Conservation (phyloP, 2,797 vertebrate genomes). For the Mus caroli region DNA sequence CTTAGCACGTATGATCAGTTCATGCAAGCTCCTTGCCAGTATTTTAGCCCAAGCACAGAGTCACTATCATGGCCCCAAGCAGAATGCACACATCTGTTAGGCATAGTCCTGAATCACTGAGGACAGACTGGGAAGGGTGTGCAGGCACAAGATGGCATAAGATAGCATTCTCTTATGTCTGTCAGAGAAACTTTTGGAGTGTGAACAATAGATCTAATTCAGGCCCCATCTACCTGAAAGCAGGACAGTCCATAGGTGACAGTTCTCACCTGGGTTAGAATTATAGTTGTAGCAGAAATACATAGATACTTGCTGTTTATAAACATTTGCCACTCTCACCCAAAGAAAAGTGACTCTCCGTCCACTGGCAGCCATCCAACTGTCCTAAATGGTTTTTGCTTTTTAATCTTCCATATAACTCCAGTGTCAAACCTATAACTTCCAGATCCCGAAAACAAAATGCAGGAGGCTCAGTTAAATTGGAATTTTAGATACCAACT, state of each 20-base stretch:
- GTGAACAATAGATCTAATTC: rapidly evolving
- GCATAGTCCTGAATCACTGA: background rate
- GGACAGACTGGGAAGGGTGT: background rate
- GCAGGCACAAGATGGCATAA: background rate
- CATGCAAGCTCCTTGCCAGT: background rate
- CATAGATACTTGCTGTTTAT: background rate
- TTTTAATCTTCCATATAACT: background rate
- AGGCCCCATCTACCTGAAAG: background rate
- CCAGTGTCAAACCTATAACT: background rate
- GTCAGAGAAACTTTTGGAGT: background rate
- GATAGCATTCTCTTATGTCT: background rate
- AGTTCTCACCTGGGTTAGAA: background rate
- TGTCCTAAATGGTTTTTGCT: background rate
- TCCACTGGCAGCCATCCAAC: background rate
- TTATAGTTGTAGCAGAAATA: background rate
- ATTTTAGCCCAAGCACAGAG: background rate
- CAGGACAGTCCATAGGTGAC: background rate
- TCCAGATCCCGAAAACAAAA: background rate
- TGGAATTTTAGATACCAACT: background rate
- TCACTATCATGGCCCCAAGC: background rate
- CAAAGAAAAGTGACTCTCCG: background rate
- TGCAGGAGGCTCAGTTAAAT: background rate
- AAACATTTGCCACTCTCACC: background rate
- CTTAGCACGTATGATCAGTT: background rate
- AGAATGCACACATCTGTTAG: background rate